Evolutionary conservation across 2,113 vertebrate species (phyloP).

Genomic region (Ceratotherium simum): DNA sequence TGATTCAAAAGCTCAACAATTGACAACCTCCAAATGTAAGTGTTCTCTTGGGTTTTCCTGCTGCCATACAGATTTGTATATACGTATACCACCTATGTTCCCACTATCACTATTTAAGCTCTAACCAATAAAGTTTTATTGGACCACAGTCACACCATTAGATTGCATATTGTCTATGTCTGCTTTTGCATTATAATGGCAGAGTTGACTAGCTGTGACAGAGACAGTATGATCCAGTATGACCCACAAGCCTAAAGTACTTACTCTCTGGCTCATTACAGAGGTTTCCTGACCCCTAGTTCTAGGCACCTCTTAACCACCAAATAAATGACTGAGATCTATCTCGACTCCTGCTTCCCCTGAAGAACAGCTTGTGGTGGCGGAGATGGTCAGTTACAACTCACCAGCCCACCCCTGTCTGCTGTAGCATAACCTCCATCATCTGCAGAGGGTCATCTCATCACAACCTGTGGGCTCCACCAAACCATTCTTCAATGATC

Average conservation of each 20-base stretch:
- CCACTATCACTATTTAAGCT: neutral
- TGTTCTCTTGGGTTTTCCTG: neutral
- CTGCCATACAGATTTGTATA: neutral
- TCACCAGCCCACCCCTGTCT: fast-evolving
- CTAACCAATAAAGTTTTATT: neutral
- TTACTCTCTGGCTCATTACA: neutral
- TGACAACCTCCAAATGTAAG: neutral
- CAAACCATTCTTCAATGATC: neutral
- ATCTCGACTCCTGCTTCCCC: neutral
- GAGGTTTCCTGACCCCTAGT: neutral
- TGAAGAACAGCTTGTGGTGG: neutral
- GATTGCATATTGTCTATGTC: fast-evolving
- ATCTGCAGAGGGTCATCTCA: neutral
- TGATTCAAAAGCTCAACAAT: neutral
- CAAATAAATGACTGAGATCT: neutral
- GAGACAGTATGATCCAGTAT: neutral
- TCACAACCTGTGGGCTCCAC: neutral
- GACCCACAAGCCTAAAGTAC: neutral
- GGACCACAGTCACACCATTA: neutral
- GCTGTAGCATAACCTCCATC: neutral
- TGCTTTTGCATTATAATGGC: neutral
- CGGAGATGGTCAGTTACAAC: neutral
- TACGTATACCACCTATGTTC: neutral
- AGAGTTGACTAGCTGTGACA: neutral
- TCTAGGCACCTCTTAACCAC: neutral